Evolutionary conservation across 1,140 invertebrate species (phyloP), one percentile per base, ranked within the genome.

Genomic region (Pogonomyrmex californicus): DNA sequence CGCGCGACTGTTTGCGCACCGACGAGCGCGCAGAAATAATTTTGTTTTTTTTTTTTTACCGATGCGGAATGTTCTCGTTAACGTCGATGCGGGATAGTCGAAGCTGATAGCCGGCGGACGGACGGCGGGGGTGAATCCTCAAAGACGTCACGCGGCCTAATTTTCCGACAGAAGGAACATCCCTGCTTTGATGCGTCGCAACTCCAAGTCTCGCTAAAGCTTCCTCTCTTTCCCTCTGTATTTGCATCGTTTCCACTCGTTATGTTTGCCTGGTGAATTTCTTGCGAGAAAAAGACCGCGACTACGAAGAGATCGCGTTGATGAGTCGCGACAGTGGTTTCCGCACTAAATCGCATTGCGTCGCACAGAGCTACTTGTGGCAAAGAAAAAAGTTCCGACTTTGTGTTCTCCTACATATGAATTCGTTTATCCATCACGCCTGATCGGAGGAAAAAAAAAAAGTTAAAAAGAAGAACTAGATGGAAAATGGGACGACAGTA

Each of bases 131-230:
- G 7, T 17, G 10, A 14, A 10, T 76, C 4, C 36, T 78, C 70
- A 83, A 87, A 89, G 77, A 87, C 65, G 30, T 82, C 51, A 66
- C 49, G 62, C 49, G 71, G 66, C 66, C 62, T 78, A 89, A 90
- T 87, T 90, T 89, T 86, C 82, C 88, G 54, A 66, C 44, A 87
- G 88, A 90, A 38, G 30, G 60, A 71, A 41, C 86, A 87, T 79
- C 82, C 85, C 63, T 83, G 60, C 73, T 65, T 85, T 78, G 85
- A 54, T 81, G 76, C 81, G n/a, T 47, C 1, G 44, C 49, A 33
- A 85, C 66, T 87, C 30, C 41, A 75, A 70, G 62, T 87, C 86
- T 90, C 75, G 79, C 81, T 82, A 78, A 60, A 87, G 86, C 79
- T 36, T 54, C 10, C 77, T 62, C 47, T 54, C 33, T 73, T 58